A percentile compares a stretch with the other conserved stretches of the same genome.
Evolutionary conservation across 2,797 vertebrate species (phyloP).

Genomic region (Paramormyrops hopkinsi): DNA sequence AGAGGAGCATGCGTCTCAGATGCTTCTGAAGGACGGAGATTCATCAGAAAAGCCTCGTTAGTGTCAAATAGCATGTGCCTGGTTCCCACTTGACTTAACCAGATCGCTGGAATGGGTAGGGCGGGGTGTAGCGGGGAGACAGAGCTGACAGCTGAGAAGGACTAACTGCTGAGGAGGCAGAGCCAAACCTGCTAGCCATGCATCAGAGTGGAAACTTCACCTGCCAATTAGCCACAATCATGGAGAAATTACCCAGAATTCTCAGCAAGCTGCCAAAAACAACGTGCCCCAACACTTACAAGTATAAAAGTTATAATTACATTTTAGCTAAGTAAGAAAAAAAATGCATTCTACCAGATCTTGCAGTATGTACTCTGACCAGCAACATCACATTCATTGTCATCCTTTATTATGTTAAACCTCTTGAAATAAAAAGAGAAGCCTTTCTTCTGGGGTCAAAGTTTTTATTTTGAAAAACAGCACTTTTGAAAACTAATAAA

Average conservation of each 20-base stretch:
- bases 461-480: constrained; percentile 14
- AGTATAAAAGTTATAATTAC: not conserved
- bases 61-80: constrained; percentile 10
- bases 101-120: not conserved
- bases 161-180: constrained; percentile 20
- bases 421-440: not conserved
- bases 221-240: constrained; percentile 10
- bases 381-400: not conserved
- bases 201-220: constrained; percentile 1
- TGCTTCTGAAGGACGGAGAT: constrained; percentile 28
- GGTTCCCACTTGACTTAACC: constrained; percentile 27
- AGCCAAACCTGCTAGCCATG: not conserved
- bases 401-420: not conserved
- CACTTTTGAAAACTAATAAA: constrained; percentile 17
- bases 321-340: not conserved
- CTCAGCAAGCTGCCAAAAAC: not conserved
- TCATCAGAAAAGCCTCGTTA: constrained; percentile 37
- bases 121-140: not conserved
- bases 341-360: not conserved
- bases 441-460: not conserved
- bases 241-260: constrained; percentile 8
- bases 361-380: not conserved
- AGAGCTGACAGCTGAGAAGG: constrained; percentile 15
- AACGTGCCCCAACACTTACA: not conserved
- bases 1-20: constrained; percentile 30